These are phyloP conservation scores for Chironomus striatipennis DNA, from an alignment of 1,140 invertebrate genomes.

Conservation along the genomic window DNA sequence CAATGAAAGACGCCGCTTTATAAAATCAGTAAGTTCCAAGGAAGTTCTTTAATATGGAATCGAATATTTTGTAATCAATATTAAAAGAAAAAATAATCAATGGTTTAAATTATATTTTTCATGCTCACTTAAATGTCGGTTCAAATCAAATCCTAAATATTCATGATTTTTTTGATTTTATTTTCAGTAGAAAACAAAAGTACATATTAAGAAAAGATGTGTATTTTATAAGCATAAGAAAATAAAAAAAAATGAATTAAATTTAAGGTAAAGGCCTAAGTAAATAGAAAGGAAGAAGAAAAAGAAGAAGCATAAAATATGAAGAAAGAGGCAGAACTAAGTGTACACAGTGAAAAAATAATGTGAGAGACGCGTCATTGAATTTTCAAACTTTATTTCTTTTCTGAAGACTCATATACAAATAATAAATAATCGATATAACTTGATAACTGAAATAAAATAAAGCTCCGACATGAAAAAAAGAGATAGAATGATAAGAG, in stretches of 20 bases:
- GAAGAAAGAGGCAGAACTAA: background rate
- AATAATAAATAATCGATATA: background rate
- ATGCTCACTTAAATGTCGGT: no score
- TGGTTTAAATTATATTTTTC: background rate
- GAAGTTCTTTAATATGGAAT: background rate
- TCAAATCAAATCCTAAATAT: no score
- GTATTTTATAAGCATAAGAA: no score
- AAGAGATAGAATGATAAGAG: conserved; percentile 1
- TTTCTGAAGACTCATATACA: background rate
- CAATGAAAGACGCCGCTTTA: background rate
- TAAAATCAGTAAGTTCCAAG: background rate
- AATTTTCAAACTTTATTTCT: conserved; percentile 4
- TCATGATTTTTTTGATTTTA: no score
- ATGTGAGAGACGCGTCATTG: background rate
- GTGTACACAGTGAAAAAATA: background rate
- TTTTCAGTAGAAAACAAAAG: background rate
- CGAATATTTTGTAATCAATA: background rate
- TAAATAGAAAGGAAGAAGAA: background rate
- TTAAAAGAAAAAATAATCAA: background rate
- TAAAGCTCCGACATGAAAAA: background rate
- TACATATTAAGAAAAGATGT: background rate
- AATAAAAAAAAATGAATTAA: background rate
- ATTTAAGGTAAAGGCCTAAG: conserved; percentile 18
- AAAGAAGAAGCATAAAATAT: background rate
- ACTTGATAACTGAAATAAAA: background rate